phyloP scores from a whole-genome alignment of 2,888 invertebrate genomes.

The Epinotia brunnichana region DNA sequence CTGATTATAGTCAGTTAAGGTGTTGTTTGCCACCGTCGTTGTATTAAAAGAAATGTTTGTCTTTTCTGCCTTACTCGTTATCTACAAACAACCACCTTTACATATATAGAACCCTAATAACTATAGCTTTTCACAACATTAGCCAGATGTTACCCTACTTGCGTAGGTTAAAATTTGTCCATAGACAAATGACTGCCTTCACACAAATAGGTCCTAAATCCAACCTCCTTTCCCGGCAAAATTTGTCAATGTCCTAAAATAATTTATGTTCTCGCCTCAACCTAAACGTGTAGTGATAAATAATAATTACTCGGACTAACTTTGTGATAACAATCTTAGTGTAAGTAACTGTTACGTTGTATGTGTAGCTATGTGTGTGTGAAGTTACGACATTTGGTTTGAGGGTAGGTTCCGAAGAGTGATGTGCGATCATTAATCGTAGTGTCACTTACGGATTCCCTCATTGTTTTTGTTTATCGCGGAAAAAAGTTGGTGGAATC shows the following conservation, averaged over 20 bases:
- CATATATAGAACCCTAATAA: not conserved
- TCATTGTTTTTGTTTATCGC: slow-evolving; percentile 39
- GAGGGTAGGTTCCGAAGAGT: slow-evolving; percentile 10
- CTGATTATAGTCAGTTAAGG: too few species aligned
- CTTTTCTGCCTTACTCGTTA: not conserved
- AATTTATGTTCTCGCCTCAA: slow-evolving; percentile 33
- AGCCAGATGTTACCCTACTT: slow-evolving; percentile 19
- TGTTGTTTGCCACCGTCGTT: too few species aligned
- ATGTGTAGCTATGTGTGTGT: not conserved
- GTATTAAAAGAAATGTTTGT: too few species aligned
- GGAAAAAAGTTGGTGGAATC: slow-evolving; percentile 30
- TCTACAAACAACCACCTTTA: not conserved
- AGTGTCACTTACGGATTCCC: slow-evolving; percentile 40
- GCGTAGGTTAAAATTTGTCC: slow-evolving; percentile 19
- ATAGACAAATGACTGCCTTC: slow-evolving; percentile 35
- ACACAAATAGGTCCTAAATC: slow-evolving; percentile 23
- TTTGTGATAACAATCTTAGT: slow-evolving; percentile 37
- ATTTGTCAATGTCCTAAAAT: slow-evolving; percentile 42
- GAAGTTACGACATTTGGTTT: slow-evolving; percentile 10
- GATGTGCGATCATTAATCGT: slow-evolving; percentile 42
- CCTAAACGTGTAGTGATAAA: slow-evolving; percentile 41
- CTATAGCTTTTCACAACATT: not conserved
- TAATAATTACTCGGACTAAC: slow-evolving; percentile 43
- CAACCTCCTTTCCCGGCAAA: slow-evolving; percentile 17
- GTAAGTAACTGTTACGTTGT: not conserved